Percentiles rank a stretch among this genome's conserved stretches.
These are phyloP conservation scores for Antedon bifida DNA, from an alignment of 35 echinoderm and acorn worm genomes.

Conservation along the genomic window DNA sequence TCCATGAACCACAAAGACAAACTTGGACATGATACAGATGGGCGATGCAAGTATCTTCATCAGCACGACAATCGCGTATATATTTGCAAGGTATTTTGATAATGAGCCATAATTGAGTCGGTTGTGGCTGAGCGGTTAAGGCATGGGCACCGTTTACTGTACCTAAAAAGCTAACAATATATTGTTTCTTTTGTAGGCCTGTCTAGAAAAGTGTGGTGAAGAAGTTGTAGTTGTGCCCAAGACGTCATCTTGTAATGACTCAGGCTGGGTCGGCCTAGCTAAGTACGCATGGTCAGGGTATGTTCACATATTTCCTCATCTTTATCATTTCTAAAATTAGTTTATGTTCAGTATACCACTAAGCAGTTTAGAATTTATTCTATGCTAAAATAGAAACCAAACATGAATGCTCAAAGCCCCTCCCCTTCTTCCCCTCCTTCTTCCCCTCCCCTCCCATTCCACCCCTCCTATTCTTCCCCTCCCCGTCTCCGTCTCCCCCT, in stretches of 20 bases:
- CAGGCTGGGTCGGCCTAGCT: conserved; percentile 70
- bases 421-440: too few relatives aligned
- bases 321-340: background rate
- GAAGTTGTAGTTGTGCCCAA: conserved; percentile 79
- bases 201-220: conserved; percentile 50
- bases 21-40: conserved; percentile 24
- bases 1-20: conserved; percentile 92
- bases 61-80: conserved; percentile 92
- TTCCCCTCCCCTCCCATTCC: too few relatives aligned
- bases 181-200: conserved; percentile 26
- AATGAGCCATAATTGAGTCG: too few relatives aligned
- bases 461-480: too few relatives aligned
- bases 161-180: too few relatives aligned
- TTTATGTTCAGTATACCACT: background rate
- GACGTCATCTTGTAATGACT: conserved; percentile 62
- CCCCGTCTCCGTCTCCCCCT: too few relatives aligned
- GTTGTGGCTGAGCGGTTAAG: too few relatives aligned
- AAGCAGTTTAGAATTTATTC: too few relatives aligned
- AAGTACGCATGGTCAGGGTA: conserved; percentile 87
- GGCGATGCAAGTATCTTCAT: conserved; percentile 76
- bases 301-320: conserved; percentile 17
- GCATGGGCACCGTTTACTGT: too few relatives aligned
- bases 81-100: conserved; percentile 53
- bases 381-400: too few relatives aligned
- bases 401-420: too few relatives aligned